These are phyloP conservation scores for Uropetala carovei DNA, from an alignment of 2,888 invertebrate species.

Conservation along the genomic window DNA sequence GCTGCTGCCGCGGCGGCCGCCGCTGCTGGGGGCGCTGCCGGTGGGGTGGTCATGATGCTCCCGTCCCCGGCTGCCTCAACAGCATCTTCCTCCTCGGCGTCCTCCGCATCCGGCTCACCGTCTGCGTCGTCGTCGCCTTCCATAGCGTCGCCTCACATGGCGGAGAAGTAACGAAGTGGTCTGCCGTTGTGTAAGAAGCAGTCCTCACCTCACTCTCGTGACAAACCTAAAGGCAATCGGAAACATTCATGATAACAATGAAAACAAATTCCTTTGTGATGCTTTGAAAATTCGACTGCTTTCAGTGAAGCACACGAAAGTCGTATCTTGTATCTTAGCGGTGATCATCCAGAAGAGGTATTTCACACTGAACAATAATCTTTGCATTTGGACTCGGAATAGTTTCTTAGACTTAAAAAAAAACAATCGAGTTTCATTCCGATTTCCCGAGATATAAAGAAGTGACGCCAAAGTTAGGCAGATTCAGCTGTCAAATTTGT, in stretches of 20 bases:
- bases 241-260: too few species aligned
- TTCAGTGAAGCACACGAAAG: too few species aligned
- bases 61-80: slow-evolving; percentile 49
- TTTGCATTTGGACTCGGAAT: too few species aligned
- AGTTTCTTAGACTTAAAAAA: too few species aligned
- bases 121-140: slow-evolving; percentile 51
- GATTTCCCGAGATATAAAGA: not conserved
- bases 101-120: slow-evolving; percentile 49
- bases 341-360: too few species aligned
- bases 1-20: slow-evolving; percentile 62
- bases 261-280: not conserved
- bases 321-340: too few species aligned
- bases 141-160: slow-evolving; percentile 39
- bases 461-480: slow-evolving; percentile 18
- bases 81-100: slow-evolving; percentile 49
- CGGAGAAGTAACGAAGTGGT: slow-evolving; percentile 42
- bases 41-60: slow-evolving; percentile 54
- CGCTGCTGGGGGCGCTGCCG: slow-evolving; percentile 54
- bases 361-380: too few species aligned
- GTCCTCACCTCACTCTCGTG: too few species aligned
- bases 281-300: not conserved
- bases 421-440: not conserved
- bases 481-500: not conserved
- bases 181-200: not conserved
- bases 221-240: too few species aligned